phyloP scores from a whole-genome alignment of 2,113 vertebrate genomes.

The Rhinichthys klamathensis region DNA sequence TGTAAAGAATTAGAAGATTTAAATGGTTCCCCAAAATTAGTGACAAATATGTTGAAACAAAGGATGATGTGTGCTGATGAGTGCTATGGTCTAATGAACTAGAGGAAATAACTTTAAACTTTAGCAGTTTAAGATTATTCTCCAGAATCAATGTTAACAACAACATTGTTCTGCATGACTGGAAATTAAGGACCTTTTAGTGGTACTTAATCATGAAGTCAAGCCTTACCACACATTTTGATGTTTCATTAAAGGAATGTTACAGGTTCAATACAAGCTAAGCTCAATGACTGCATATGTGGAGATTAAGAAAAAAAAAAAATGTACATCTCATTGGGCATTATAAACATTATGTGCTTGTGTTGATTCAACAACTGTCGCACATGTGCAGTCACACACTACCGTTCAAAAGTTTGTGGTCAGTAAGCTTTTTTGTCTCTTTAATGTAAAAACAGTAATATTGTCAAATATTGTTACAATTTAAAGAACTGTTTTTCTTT shows the following conservation, averaged over 20 bases:
- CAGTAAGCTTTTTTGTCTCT: neutral
- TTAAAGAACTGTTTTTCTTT: neutral
- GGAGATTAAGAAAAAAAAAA: neutral
- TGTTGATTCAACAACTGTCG: neutral
- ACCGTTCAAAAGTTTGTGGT: neutral
- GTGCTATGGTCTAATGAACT: constrained; percentile 46
- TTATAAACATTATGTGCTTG: neutral
- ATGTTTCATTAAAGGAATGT: constrained; percentile 15
- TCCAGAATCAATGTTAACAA: constrained; percentile 39
- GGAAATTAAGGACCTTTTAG: constrained; percentile 38
- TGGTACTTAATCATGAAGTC: constrained; percentile 36
- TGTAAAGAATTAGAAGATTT: neutral
- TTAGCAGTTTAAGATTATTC: constrained; percentile 46
- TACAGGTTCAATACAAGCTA: neutral
- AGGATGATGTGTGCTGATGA: constrained; percentile 58
- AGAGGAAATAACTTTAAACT: constrained; percentile 40
- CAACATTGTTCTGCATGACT: constrained; percentile 44
- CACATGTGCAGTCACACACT: neutral
- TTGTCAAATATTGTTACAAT: neutral
- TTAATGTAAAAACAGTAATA: neutral
- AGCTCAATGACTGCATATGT: neutral
- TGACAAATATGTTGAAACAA: constrained; percentile 54
- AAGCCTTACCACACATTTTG: constrained; percentile 28
- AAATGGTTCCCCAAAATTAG: constrained; percentile 18
- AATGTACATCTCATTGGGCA: neutral